These are phyloP conservation scores for Nebria brevicollis DNA, from an alignment of 2,888 invertebrate genomes.

Conservation along the genomic window DNA sequence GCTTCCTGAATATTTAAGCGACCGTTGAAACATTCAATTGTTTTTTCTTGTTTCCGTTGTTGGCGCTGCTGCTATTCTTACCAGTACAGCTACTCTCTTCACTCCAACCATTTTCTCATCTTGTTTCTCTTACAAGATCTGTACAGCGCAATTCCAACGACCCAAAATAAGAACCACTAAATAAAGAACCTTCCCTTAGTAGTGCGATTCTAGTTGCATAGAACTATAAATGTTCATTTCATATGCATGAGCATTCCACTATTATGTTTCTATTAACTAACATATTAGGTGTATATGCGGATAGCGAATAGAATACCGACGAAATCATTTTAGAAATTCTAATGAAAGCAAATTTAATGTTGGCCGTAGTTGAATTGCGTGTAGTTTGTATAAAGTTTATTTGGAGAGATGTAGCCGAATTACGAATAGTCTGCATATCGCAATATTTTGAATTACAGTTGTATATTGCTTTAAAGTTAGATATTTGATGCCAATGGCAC, in stretches of 20 bases:
- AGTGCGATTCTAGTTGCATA: not conserved
- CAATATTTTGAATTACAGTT: no score
- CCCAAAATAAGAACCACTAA: not conserved
- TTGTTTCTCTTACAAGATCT: not conserved
- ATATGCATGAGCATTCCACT: not conserved
- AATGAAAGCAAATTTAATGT: no score
- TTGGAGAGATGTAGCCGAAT: no score
- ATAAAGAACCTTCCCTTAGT: not conserved
- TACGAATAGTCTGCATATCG: no score
- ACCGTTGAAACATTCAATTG: conserved; percentile 43
- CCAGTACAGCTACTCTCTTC: not conserved
- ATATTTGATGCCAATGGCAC: no score
- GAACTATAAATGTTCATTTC: not conserved
- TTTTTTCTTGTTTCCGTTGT: conserved; percentile 41
- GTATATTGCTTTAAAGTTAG: no score
- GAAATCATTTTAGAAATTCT: no score
- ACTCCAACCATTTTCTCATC: not conserved
- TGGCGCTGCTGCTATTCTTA: not conserved
- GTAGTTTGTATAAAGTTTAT: no score
- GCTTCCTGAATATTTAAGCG: conserved; percentile 45
- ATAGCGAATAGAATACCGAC: not conserved
- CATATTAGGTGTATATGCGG: not conserved
- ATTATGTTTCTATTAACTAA: not conserved
- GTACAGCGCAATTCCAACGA: not conserved
- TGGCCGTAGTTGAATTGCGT: no score